Conservation (phyloP, 2,797 vertebrate species). For the Sebastes matsubarae region DNA sequence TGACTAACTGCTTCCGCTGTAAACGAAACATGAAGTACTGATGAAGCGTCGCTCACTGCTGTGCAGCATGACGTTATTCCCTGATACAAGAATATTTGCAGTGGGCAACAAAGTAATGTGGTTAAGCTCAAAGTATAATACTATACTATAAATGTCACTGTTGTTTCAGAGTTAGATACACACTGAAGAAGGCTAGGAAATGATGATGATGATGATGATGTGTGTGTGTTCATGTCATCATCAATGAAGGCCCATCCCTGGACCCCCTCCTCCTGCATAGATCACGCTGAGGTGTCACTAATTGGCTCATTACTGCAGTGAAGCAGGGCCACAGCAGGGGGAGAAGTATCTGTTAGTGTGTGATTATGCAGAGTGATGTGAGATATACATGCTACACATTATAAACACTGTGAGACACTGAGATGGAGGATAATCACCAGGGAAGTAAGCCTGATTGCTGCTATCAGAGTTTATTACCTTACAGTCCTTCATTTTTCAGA, state of each 20-base stretch:
- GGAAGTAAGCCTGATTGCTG: not conserved
- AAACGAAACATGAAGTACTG: not conserved
- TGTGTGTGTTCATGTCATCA: not conserved
- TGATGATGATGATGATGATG: not conserved
- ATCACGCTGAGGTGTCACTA: conserved; percentile 16
- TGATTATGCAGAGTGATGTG: conserved; percentile 11
- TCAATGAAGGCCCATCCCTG: not conserved
- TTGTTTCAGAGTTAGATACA: not conserved
- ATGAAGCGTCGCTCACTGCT: not conserved
- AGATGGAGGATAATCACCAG: not conserved
- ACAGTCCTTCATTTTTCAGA: not conserved
- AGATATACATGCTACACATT: not conserved
- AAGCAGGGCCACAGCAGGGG: conserved; percentile 5
- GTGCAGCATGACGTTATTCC: not conserved
- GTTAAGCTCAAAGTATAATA: not conserved
- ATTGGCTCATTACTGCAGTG: conserved; percentile 42
- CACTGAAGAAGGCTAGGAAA: not conserved
- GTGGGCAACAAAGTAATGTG: not conserved
- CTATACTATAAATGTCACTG: not conserved
- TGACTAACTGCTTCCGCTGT: not conserved
- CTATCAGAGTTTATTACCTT: not conserved
- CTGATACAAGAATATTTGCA: not conserved
- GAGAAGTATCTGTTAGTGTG: not conserved
- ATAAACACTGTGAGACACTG: not conserved
- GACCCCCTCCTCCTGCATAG: not conserved